Percentiles rank a stretch among this genome's conserved stretches.
phyloP scores from a whole-genome alignment of 2,888 invertebrate genomes.

The Dioctria rufipes region DNA sequence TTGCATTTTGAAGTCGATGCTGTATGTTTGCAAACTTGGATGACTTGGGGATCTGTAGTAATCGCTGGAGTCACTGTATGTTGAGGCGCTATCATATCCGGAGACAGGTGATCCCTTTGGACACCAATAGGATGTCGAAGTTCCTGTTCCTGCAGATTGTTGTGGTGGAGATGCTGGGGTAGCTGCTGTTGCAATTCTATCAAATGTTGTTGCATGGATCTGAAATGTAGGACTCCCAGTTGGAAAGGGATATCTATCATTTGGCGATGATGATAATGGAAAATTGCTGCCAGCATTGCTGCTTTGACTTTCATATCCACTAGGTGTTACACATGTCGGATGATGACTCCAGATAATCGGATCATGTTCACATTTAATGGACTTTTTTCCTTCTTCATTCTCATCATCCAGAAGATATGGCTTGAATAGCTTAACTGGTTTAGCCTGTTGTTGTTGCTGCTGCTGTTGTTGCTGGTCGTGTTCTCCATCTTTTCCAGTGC shows the following conservation, averaged over 20 bases:
- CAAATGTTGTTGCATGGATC: slow-evolving; percentile 29
- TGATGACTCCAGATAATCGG: slow-evolving; percentile 70
- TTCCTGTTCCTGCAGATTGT: slow-evolving; percentile 51
- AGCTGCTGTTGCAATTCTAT: slow-evolving; percentile 54
- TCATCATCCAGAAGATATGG: slow-evolving; percentile 83
- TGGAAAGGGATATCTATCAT: slow-evolving; percentile 64
- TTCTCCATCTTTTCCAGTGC: slow-evolving; percentile 14
- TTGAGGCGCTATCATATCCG: slow-evolving; percentile 71
- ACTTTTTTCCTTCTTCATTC: slow-evolving; percentile 70
- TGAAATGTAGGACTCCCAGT: slow-evolving; percentile 67
- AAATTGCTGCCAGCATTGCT: slow-evolving; percentile 62
- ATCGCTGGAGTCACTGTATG: slow-evolving; percentile 68
- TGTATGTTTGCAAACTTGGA: slow-evolving; percentile 65
- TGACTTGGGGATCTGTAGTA: slow-evolving; percentile 54
- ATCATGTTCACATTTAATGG: slow-evolving; percentile 59
- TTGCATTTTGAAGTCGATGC: slow-evolving; percentile 74
- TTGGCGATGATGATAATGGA: slow-evolving; percentile 62
- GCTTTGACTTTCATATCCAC: slow-evolving; percentile 58
- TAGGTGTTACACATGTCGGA: slow-evolving; percentile 61
- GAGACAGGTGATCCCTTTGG: slow-evolving; percentile 70
- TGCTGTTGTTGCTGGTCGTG: neutral
- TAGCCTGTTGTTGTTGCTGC: slow-evolving; percentile 67
- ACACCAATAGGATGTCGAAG: slow-evolving; percentile 67
- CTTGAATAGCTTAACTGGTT: slow-evolving; percentile 83
- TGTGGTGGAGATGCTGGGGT: slow-evolving; percentile 46